These are phyloP conservation scores for Clepsis dumicolana DNA, from an alignment of 2,888 invertebrate genomes.

Conservation along the genomic window DNA sequence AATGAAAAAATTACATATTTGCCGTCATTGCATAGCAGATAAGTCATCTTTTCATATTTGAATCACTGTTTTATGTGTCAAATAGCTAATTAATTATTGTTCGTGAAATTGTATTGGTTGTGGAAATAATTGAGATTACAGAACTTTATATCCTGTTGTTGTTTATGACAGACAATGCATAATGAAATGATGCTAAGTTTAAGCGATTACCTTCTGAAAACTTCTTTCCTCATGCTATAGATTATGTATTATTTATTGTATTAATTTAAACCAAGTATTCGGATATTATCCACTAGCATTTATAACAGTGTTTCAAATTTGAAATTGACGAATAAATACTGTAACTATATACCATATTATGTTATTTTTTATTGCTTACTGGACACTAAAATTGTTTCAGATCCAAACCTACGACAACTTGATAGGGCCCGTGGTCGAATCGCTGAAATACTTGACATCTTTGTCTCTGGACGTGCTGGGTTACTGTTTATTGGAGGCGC, in stretches of 20 bases:
- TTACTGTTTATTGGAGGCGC: constrained; percentile 97
- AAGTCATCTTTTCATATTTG: background rate
- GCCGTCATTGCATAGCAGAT: background rate
- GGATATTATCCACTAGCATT: too few relatives aligned
- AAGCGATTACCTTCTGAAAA: too few relatives aligned
- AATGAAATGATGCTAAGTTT: too few relatives aligned
- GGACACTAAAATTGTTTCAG: constrained; percentile 84
- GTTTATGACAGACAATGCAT: too few relatives aligned
- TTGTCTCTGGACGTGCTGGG: constrained; percentile 98
- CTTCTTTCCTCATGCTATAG: too few relatives aligned
- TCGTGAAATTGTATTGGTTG: background rate
- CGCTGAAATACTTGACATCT: constrained; percentile 97
- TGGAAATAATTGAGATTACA: background rate
- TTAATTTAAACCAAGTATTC: too few relatives aligned
- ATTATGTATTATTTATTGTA: too few relatives aligned
- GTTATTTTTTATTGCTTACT: constrained; percentile 57
- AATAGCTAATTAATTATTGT: background rate
- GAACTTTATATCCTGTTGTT: background rate
- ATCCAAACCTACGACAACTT: constrained; percentile 98
- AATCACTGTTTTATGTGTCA: background rate
- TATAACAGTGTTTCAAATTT: too few relatives aligned
- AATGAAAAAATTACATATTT: background rate
- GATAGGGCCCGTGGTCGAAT: constrained; percentile 98
- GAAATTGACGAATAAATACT: background rate
- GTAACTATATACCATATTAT: background rate